Percentiles rank a stretch among this genome's conserved stretches.
Conservation (phyloP, 2,888 invertebrate species). For the Stictocephala bisonia region DNA sequence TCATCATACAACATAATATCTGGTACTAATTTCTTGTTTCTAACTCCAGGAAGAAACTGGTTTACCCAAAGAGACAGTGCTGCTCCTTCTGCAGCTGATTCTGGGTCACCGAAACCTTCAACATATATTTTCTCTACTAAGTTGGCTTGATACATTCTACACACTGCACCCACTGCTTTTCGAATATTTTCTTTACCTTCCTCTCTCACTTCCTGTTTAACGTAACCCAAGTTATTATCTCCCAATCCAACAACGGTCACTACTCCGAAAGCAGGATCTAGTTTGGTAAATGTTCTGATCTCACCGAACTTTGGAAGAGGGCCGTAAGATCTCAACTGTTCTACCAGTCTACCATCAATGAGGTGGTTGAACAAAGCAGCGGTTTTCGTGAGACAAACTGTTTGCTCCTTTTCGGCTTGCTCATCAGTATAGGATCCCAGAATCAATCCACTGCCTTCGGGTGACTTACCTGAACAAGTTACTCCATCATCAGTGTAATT, state of each 20-base stretch:
- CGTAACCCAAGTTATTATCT: conserved; percentile 73
- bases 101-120: conserved; percentile 81
- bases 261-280: conserved; percentile 73
- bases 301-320: conserved; percentile 69
- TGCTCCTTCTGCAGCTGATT: conserved; percentile 84
- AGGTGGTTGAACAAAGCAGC: conserved; percentile 11
- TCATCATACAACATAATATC: conserved; percentile 72
- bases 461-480: not conserved
- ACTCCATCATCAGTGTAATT: not conserved
- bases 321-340: conserved; percentile 57
- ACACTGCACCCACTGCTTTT: conserved; percentile 76
- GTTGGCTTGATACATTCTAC: conserved; percentile 67
- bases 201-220: conserved; percentile 76
- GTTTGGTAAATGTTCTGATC: conserved; percentile 73
- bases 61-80: conserved; percentile 76
- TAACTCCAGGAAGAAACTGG: conserved; percentile 71
- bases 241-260: conserved; percentile 82
- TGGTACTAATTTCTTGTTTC: conserved; percentile 60
- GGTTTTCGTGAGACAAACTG: conserved; percentile 19
- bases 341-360: conserved; percentile 40
- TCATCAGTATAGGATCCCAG: not conserved
- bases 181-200: conserved; percentile 81
- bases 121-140: conserved; percentile 68
- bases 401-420: not conserved
- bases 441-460: conserved; percentile 11